Percentiles rank a stretch among this genome's conserved stretches.
Conservation (phyloP, 37 sponge, comb jelly and placozoan genomes). For the Agelas oroides region DNA sequence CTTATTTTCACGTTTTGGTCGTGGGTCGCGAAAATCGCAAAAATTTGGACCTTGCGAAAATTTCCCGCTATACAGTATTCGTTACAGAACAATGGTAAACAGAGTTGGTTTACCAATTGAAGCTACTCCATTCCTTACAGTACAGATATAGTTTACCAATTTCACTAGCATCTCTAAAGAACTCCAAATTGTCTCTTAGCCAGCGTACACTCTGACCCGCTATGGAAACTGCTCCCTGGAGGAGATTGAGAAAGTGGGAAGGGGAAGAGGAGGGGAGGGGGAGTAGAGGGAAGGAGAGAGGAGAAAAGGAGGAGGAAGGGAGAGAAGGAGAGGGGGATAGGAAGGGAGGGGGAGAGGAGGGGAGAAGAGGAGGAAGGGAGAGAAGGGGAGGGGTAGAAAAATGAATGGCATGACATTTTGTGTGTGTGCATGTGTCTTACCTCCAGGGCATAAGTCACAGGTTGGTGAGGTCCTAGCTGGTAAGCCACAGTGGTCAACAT, state of each 20-base stretch:
- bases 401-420: no score
- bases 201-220: constrained; percentile 94
- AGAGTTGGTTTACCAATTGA: neutral
- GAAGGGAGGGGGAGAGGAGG: neutral
- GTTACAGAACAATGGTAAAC: no score
- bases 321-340: constrained; percentile 7
- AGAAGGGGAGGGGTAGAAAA: no score
- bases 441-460: constrained; percentile 88
- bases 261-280: neutral
- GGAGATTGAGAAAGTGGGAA: no score
- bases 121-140: neutral
- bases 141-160: constrained; percentile 49
- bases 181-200: constrained; percentile 83
- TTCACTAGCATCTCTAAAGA: constrained; percentile 74
- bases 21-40: no score
- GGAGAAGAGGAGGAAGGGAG: no score
- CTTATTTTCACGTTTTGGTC: no score
- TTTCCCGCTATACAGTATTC: no score
- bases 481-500: constrained; percentile 97
- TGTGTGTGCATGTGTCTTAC: constrained; percentile 7
- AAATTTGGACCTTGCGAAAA: no score
- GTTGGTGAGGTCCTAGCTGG: constrained; percentile 73
- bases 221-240: constrained; percentile 89
- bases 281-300: no score
- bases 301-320: no score